Conservation (phyloP, 2,113 vertebrate genomes). For the Pteronura brasiliensis region DNA sequence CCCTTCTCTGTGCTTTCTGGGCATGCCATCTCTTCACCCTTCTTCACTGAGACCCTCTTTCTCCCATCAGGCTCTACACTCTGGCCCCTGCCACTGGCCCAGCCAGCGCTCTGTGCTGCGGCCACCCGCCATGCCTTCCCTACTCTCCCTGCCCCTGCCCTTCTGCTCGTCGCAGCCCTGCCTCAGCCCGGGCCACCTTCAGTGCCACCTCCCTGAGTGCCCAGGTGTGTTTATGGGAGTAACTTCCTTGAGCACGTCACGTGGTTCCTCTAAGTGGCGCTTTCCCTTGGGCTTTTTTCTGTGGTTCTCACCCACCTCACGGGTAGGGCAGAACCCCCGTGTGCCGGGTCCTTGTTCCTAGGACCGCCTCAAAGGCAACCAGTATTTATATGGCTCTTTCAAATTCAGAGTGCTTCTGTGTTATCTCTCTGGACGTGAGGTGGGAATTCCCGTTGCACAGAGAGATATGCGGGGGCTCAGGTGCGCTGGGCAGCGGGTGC, state of each 20-base stretch:
- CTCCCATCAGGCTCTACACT: rapidly evolving
- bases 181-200: neutral
- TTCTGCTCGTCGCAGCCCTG: neutral
- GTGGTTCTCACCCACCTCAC: neutral
- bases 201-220: neutral
- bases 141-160: neutral
- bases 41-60: neutral
- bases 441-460: neutral
- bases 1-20: rapidly evolving
- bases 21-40: rapidly evolving
- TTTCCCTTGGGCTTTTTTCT: neutral
- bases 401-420: no score
- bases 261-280: no score
- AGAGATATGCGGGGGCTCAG: neutral
- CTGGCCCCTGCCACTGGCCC: neutral
- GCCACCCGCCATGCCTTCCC: no score
- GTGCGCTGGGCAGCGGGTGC: neutral
- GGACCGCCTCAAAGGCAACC: no score
- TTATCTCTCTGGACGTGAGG: neutral
- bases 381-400: neutral
- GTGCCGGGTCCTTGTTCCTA: neutral
- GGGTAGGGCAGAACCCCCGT: rapidly evolving
- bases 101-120: rapidly evolving
- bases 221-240: neutral
- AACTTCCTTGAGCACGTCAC: rapidly evolving